Percentiles rank a stretch among this genome's conserved stretches.
phyloP scores from a whole-genome alignment of 2,888 invertebrate species.

The Tribolium freemani region DNA sequence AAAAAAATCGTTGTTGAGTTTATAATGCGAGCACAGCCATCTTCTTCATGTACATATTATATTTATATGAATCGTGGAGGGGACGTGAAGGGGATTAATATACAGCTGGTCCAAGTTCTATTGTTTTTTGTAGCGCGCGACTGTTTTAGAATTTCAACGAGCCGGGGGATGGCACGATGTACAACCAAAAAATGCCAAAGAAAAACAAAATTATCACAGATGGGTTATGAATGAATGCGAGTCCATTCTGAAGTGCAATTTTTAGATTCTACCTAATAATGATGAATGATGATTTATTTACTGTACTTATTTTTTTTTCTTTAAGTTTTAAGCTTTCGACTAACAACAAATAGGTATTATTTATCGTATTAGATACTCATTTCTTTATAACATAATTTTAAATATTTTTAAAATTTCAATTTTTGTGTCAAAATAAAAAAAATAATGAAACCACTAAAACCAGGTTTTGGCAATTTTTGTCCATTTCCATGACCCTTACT shows the following conservation, averaged over 20 bases:
- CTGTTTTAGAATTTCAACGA: slow-evolving; percentile 41
- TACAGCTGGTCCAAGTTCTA: slow-evolving; percentile 32
- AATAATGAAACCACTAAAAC: too few relatives aligned
- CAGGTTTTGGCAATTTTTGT: too few relatives aligned
- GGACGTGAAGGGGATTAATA: slow-evolving; percentile 5
- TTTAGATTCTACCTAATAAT: neutral
- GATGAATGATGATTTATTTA: too few relatives aligned
- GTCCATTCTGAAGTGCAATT: slow-evolving; percentile 2
- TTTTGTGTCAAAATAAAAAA: too few relatives aligned
- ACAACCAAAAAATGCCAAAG: neutral
- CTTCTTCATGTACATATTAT: slow-evolving; percentile 21
- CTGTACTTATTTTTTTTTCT: too few relatives aligned
- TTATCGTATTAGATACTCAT: too few relatives aligned
- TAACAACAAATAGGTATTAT: too few relatives aligned
- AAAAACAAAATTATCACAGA: slow-evolving; percentile 5
- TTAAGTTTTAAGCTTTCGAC: too few relatives aligned
- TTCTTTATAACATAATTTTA: too few relatives aligned
- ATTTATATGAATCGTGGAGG: slow-evolving; percentile 3
- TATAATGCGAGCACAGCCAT: slow-evolving; percentile 28
- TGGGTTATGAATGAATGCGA: slow-evolving; percentile 16
- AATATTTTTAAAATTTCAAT: too few relatives aligned
- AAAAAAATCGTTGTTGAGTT: slow-evolving; percentile 23
- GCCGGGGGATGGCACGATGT: slow-evolving; percentile 36
- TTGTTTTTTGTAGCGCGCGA: slow-evolving; percentile 42
- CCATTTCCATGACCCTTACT: too few relatives aligned